phyloP scores from a whole-genome alignment of 1,140 invertebrate genomes.

The Notospermus geniculatus region DNA sequence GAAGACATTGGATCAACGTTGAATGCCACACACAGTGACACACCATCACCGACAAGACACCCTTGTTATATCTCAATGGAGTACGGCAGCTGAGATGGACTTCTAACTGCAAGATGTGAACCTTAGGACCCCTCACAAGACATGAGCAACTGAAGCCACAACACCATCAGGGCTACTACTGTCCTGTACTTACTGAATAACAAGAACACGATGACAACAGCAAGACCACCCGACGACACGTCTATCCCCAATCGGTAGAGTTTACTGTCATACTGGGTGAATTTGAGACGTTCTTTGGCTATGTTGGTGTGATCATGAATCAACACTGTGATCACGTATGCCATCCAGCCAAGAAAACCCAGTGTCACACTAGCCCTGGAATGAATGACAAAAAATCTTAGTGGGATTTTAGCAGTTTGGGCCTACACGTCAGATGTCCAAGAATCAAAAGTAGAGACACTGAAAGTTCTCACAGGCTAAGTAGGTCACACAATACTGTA shows the following conservation, averaged over 20 bases:
- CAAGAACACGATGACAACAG: conserved; percentile 26
- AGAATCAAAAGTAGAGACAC: too few relatives aligned
- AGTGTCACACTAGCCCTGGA: conserved; percentile 53
- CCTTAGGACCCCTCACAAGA: too few relatives aligned
- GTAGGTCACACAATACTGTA: too few relatives aligned
- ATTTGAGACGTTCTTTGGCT: conserved; percentile 14
- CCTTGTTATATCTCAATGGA: too few relatives aligned
- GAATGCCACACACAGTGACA: conserved; percentile 1
- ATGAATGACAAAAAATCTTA: conserved; percentile 2
- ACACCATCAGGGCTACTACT: conserved; percentile 1
- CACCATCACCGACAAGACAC: too few relatives aligned
- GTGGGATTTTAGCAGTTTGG: too few relatives aligned
- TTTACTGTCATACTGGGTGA: conserved; percentile 19
- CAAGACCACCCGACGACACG: conserved; percentile 28
- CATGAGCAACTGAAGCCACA: too few relatives aligned
- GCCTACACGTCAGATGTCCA: too few relatives aligned
- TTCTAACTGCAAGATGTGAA: background rate
- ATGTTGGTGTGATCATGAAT: conserved; percentile 38
- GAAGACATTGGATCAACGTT: too few relatives aligned
- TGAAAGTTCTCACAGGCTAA: too few relatives aligned
- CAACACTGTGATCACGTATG: conserved; percentile 45
- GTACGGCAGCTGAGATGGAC: background rate
- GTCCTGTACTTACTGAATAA: conserved; percentile 34
- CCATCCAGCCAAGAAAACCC: conserved; percentile 71
- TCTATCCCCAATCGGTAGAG: conserved; percentile 22